A percentile compares a stretch with the other conserved stretches of the same genome.
Evolutionary conservation across 2,113 vertebrate species (phyloP).

Genomic region (Elaphurus davidianus): DNA sequence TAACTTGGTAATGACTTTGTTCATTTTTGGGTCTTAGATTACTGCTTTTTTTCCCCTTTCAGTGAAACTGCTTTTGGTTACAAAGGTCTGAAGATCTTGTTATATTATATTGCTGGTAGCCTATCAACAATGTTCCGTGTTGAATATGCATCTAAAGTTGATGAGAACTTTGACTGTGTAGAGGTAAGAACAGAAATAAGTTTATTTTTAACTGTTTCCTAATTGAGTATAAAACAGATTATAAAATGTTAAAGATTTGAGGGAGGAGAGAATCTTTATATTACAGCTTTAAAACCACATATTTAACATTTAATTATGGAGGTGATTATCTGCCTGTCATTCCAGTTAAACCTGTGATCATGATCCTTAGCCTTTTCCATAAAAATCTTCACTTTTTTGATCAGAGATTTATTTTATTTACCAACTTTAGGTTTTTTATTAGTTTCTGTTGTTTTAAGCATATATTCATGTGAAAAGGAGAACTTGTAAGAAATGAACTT

Average conservation of each 20-base stretch:
- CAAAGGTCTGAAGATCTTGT: conserved; percentile 96
- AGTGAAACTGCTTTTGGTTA: conserved; percentile 99
- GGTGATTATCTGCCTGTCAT: background rate
- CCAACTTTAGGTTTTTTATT: background rate
- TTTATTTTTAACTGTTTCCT: conserved; percentile 43
- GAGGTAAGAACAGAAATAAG: conserved; percentile 87
- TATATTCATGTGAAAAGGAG: background rate
- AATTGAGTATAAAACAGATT: background rate
- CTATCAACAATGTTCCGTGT: conserved; percentile 95
- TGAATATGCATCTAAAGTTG: conserved; percentile 93
- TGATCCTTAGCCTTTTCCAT: background rate
- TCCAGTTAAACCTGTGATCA: background rate
- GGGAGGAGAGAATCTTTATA: background rate
- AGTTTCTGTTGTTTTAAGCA: background rate
- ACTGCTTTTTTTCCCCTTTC: conserved; percentile 55
- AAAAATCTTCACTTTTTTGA: background rate
- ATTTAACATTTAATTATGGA: background rate
- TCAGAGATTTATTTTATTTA: conserved; percentile 25
- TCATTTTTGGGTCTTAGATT: conserved; percentile 35
- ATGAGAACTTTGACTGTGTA: conserved; percentile 94
- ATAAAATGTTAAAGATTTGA: conserved; percentile 45
- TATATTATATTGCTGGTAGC: conserved; percentile 95
- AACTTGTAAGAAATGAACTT: background rate
- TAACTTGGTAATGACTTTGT: conserved; percentile 36
- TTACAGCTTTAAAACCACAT: background rate